Evolutionary conservation across 2,113 vertebrate genomes (phyloP).

Genomic region (Furnarius figulus): DNA sequence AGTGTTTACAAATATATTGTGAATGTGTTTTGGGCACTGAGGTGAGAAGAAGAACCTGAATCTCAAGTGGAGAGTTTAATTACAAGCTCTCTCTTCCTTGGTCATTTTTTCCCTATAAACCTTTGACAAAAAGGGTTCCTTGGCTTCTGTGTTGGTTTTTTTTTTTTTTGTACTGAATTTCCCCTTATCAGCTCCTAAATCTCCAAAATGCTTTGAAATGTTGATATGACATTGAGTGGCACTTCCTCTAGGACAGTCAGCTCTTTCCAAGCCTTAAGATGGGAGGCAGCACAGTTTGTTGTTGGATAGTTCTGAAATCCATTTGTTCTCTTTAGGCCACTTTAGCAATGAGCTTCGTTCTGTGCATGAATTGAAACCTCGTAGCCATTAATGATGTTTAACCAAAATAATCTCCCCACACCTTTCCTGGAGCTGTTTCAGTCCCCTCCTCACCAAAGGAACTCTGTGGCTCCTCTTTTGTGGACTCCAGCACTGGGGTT

Average conservation of each 20-base stretch:
- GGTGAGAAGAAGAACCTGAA: conserved; percentile 39
- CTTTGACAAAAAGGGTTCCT: neutral
- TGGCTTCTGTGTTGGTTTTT: neutral
- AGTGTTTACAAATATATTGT: conserved; percentile 6
- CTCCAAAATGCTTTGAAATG: neutral
- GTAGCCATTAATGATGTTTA: neutral
- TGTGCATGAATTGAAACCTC: neutral
- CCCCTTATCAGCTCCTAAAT: neutral
- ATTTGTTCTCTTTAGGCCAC: neutral
- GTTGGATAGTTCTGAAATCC: neutral
- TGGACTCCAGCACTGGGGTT: neutral
- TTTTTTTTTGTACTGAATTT: neutral
- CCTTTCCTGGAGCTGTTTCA: neutral
- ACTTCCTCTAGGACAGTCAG: neutral
- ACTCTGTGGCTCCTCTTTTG: neutral
- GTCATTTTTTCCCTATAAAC: neutral
- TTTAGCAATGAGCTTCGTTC: neutral
- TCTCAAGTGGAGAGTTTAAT: conserved; percentile 33
- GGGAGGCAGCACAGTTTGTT: neutral
- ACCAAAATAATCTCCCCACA: neutral
- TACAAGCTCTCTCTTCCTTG: neutral
- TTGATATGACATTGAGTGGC: neutral
- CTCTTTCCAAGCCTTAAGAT: neutral
- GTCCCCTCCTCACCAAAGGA: neutral
- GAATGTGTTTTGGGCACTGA: neutral